These are phyloP conservation scores for Ptilodon capucinus DNA, from an alignment of 2,888 invertebrate species.

Conservation along the genomic window DNA sequence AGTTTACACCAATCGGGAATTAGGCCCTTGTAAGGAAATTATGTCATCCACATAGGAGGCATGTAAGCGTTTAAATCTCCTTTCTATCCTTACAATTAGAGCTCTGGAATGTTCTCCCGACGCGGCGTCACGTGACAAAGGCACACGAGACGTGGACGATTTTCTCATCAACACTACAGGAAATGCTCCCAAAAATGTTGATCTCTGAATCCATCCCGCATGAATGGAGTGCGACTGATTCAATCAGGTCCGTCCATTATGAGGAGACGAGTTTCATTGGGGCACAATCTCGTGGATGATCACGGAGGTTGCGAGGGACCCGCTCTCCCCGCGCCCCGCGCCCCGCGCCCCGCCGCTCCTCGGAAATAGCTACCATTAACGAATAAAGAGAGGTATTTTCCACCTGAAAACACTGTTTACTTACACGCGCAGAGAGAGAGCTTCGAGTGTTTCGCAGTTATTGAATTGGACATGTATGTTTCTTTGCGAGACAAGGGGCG, in stretches of 20 bases:
- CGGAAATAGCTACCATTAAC: conserved; percentile 60
- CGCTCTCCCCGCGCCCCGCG: conserved; percentile 10
- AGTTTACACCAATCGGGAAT: not conserved
- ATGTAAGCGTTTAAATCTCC: not conserved
- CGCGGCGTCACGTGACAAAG: not conserved
- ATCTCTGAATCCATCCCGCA: conserved; percentile 55
- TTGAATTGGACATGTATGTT: conserved; percentile 42
- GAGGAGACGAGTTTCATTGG: conserved; percentile 53
- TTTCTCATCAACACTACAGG: conserved; percentile 37
- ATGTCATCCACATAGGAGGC: not conserved
- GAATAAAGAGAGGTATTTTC: conserved; percentile 63
- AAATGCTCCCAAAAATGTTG: conserved; percentile 42
- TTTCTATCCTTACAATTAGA: not conserved
- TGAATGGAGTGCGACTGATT: conserved; percentile 64
- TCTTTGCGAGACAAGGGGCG: conserved; percentile 12
- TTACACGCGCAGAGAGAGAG: conserved; percentile 38
- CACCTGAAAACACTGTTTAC: conserved; percentile 59
- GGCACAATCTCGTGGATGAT: conserved; percentile 58
- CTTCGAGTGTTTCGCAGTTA: conserved; percentile 40
- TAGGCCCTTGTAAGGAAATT: not conserved
- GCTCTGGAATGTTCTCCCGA: not conserved
- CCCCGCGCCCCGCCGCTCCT: conserved; percentile 19
- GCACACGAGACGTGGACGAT: conserved; percentile 11
- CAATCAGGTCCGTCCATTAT: conserved; percentile 67
- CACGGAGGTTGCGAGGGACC: conserved; percentile 31